Evolutionary conservation across 2,797 vertebrate species (phyloP).

Genomic region (Telmatherina bonti): DNA sequence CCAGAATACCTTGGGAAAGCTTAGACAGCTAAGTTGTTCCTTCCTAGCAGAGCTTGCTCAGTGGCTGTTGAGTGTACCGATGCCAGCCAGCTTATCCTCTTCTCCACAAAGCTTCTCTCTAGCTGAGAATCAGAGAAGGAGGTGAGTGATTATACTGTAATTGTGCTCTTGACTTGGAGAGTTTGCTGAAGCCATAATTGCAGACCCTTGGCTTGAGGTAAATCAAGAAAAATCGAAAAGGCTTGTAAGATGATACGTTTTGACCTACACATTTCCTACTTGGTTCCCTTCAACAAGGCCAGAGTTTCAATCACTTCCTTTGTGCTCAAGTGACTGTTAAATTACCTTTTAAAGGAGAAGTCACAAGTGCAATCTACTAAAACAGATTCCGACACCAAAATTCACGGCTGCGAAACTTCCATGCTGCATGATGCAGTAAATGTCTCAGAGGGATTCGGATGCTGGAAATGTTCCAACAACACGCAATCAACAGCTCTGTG

Average conservation of each 20-base stretch:
- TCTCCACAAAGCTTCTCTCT: constrained; percentile 30
- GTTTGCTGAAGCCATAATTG: constrained; percentile 75
- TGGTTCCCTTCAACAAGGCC: constrained; percentile 17
- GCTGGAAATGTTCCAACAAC: too few relatives aligned
- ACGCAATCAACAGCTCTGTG: too few relatives aligned
- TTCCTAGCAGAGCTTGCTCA: constrained; percentile 28
- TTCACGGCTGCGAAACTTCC: too few relatives aligned
- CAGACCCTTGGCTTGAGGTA: constrained; percentile 63
- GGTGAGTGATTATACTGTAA: constrained; percentile 53
- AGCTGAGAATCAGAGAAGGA: constrained; percentile 23
- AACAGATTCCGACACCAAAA: constrained; percentile 2
- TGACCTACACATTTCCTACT: constrained; percentile 49
- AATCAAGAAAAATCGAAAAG: constrained; percentile 74
- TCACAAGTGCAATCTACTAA: constrained; percentile 6
- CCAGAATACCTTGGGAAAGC: constrained; percentile 16
- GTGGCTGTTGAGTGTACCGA: constrained; percentile 29
- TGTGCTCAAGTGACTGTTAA: constrained; percentile 56
- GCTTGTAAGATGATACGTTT: constrained; percentile 59
- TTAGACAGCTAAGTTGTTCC: constrained; percentile 18
- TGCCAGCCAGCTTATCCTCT: constrained; percentile 39
- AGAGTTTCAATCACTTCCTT: constrained; percentile 50
- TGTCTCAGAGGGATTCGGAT: not conserved
- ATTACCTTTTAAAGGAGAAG: constrained; percentile 31
- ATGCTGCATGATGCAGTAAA: too few relatives aligned
- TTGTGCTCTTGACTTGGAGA: constrained; percentile 74